A percentile compares a stretch with the other conserved stretches of the same genome.
phyloP scores from a whole-genome alignment of 2,797 vertebrate species.

The Sebastes taczanowskii region DNA sequence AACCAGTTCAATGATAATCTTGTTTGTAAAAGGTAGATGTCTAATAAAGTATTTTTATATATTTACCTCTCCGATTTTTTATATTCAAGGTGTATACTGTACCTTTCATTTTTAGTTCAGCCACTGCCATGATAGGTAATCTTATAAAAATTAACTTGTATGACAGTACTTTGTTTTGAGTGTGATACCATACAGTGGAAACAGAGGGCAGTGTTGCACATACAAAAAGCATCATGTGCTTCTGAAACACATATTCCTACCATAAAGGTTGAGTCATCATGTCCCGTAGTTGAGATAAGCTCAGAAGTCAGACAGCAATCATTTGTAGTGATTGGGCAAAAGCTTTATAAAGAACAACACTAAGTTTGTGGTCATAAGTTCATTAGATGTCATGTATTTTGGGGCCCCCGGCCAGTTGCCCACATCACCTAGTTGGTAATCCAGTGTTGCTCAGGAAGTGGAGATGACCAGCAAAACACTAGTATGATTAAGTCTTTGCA shows the following conservation, averaged over 20 bases:
- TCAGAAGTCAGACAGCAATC: background rate
- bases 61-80: conserved; percentile 43
- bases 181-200: conserved; percentile 8
- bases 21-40: conserved; percentile 73
- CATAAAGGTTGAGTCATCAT: background rate
- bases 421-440: background rate
- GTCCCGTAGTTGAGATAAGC: background rate
- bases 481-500: background rate
- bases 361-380: no score
- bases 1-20: conserved; percentile 51
- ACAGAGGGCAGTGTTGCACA: conserved; percentile 39
- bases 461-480: background rate
- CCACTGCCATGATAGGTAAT: background rate
- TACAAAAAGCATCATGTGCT: background rate
- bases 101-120: background rate
- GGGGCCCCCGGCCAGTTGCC: background rate
- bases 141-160: background rate
- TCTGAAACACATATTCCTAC: background rate
- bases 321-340: background rate
- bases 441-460: background rate
- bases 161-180: background rate
- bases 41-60: conserved; percentile 86
- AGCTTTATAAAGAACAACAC: background rate
- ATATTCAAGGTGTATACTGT: background rate
- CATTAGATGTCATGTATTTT: background rate